Evolutionary conservation across 2,888 invertebrate genomes (phyloP).

Genomic region (Pardosa pseudoannulata): DNA sequence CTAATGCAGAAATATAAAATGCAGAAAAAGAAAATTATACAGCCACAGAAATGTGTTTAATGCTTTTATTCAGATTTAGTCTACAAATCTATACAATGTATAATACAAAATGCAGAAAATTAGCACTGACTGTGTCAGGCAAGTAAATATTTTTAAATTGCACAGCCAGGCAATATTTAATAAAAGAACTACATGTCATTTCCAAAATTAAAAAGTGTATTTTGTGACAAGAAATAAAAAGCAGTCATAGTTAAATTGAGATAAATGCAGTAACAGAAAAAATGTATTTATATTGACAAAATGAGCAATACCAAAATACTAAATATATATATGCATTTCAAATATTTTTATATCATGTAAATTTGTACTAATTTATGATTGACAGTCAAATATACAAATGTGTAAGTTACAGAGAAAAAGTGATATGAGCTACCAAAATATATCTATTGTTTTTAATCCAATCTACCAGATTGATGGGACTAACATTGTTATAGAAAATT

Average conservation of each 20-base stretch:
- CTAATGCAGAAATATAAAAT: not conserved
- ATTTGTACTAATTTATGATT: slow-evolving; percentile 3
- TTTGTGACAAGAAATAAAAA: not conserved
- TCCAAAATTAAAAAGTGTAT: not conserved
- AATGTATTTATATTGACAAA: not conserved
- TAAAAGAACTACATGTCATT: not conserved
- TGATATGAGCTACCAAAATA: not conserved
- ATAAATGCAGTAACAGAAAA: not conserved
- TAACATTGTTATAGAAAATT: not conserved
- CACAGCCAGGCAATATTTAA: not conserved
- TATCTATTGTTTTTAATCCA: not conserved
- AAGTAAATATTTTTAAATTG: not conserved
- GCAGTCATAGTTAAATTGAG: not conserved
- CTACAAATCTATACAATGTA: slow-evolving; percentile 14
- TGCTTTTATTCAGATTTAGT: not conserved
- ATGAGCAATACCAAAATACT: not conserved
- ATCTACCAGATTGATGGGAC: not conserved
- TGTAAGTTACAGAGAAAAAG: not conserved
- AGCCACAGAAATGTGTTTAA: not conserved
- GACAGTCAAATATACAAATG: not conserved
- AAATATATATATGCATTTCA: not conserved
- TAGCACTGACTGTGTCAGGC: slow-evolving; percentile 3
- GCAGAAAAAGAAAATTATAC: not conserved
- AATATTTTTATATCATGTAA: not conserved
- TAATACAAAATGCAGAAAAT: not conserved